Conservation (phyloP, 2,113 vertebrate species). For the Megaleporinus macrocephalus region DNA sequence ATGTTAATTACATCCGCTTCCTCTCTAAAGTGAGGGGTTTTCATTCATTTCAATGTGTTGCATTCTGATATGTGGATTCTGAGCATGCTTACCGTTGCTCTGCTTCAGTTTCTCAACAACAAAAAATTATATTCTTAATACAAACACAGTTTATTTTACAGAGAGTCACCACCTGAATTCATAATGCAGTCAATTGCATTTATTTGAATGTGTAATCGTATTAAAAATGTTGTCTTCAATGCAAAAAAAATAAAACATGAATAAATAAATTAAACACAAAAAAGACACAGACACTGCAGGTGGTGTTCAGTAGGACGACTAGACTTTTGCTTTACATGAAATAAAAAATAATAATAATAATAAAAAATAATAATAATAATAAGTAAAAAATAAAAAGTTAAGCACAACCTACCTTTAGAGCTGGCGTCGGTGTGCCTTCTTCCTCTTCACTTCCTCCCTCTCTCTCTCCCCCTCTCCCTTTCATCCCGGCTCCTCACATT, state of each 20-base stretch:
- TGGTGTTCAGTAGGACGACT: not conserved
- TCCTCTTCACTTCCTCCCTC: constrained; percentile 20
- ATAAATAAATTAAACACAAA: not conserved
- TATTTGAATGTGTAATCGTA: no score
- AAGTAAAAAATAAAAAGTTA: not conserved
- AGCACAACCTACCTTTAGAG: constrained; percentile 46
- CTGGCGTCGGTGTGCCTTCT: constrained; percentile 15
- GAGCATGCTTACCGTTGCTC: not conserved
- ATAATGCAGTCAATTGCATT: no score
- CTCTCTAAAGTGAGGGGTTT: not conserved
- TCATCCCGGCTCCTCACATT: constrained; percentile 46
- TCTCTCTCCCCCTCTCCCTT: constrained; percentile 27
- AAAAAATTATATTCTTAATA: no score
- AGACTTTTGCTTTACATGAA: constrained; percentile 18
- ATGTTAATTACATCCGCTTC: not conserved
- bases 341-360: no score
- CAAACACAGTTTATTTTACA: no score
- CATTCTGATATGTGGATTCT: not conserved
- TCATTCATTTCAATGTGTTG: not conserved
- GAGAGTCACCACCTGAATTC: no score
- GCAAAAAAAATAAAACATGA: not conserved
- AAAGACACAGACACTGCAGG: not conserved
- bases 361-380: no score
- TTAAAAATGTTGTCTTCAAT: no score
- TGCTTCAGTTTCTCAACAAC: not conserved